Percentiles rank a stretch among this genome's conserved stretches.
Conservation (phyloP, 2,797 vertebrate genomes). For the Centropyge bicolor region DNA sequence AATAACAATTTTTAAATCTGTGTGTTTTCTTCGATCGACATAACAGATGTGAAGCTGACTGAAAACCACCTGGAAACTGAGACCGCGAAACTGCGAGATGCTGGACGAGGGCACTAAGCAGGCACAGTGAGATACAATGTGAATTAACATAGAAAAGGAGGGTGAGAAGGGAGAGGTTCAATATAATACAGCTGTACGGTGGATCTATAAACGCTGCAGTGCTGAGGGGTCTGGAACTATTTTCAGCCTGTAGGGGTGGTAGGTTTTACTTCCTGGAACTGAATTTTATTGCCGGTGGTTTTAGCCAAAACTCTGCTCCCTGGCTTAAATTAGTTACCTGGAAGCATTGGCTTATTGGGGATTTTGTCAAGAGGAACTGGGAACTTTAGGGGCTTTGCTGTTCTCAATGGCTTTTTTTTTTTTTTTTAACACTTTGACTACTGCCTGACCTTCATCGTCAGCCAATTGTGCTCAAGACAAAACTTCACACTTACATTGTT, state of each 20-base stretch:
- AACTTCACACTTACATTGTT: constrained; percentile 20
- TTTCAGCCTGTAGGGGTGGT: constrained; percentile 56
- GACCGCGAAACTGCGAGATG: no score
- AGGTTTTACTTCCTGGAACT: constrained; percentile 69
- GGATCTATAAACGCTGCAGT: constrained; percentile 39
- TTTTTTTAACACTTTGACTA: constrained; percentile 29
- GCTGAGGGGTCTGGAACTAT: constrained; percentile 57
- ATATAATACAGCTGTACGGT: constrained; percentile 38
- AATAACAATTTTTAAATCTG: background rate
- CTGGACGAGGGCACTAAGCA: background rate
- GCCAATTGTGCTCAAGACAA: constrained; percentile 41
- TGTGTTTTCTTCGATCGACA: background rate
- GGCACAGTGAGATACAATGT: constrained; percentile 1
- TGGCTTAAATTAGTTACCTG: constrained; percentile 70
- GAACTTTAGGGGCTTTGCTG: constrained; percentile 54
- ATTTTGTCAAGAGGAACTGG: constrained; percentile 52
- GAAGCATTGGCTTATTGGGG: constrained; percentile 59
- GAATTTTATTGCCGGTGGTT: constrained; percentile 58
- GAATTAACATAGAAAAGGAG: constrained; percentile 14
- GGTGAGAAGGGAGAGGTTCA: constrained; percentile 9
- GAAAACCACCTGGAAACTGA: background rate
- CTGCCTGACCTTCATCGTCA: constrained; percentile 48
- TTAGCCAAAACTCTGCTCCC: constrained; percentile 59
- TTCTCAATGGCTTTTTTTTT: constrained; percentile 52
- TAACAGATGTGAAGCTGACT: background rate